These are phyloP conservation scores for Hipparchia semele DNA, from an alignment of 2,888 invertebrate genomes.

Conservation along the genomic window DNA sequence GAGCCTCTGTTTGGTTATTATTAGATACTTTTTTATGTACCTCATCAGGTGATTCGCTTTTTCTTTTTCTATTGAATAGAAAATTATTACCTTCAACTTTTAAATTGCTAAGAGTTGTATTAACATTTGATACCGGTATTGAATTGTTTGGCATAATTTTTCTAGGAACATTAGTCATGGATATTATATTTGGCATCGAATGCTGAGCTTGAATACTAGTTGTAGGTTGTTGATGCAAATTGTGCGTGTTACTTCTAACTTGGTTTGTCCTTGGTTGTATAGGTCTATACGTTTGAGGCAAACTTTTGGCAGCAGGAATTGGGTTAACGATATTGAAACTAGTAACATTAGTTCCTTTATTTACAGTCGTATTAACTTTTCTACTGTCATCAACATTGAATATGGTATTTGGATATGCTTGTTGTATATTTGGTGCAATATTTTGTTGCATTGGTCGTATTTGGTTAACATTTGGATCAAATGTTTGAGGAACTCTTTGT, in stretches of 20 bases:
- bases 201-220: conserved; percentile 23
- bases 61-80: conserved; percentile 58
- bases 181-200: conserved; percentile 35
- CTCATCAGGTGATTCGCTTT: conserved; percentile 72
- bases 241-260: conserved; percentile 39
- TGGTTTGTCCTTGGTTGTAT: conserved; percentile 61
- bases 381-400: conserved; percentile 29
- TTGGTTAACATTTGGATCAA: conserved; percentile 37
- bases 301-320: conserved; percentile 23
- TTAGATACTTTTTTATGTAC: conserved; percentile 47
- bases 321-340: conserved; percentile 27
- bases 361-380: conserved; percentile 21
- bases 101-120: conserved; percentile 30
- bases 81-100: conserved; percentile 43
- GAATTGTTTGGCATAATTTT: conserved; percentile 32
- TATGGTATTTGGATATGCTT: conserved; percentile 30
- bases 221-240: conserved; percentile 29
- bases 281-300: conserved; percentile 47
- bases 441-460: conserved; percentile 38
- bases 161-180: conserved; percentile 34
- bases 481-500: conserved; percentile 32
- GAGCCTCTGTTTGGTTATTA: conserved; percentile 33
- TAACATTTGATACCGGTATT: conserved; percentile 26
- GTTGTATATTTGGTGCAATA: conserved; percentile 29
- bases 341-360: conserved; percentile 25